Evolutionary conservation across 2,888 invertebrate genomes (phyloP).

Genomic region (Oxyscelio sp.): DNA sequence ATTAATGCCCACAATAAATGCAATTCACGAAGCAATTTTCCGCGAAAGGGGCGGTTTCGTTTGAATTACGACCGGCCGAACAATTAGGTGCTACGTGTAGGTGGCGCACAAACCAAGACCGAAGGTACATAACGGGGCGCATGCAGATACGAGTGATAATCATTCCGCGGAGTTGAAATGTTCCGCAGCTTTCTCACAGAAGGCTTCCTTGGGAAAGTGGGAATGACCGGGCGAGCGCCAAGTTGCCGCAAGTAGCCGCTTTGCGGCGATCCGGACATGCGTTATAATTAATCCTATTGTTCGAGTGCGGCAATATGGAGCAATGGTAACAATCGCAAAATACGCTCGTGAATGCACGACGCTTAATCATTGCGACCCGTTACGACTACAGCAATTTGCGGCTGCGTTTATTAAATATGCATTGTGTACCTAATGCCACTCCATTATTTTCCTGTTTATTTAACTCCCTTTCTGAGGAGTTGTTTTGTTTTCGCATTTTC

Average conservation of each 20-base stretch:
- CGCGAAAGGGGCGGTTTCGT: conserved; percentile 59
- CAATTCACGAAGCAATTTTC: conserved; percentile 32
- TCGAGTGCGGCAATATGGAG: conserved; percentile 78
- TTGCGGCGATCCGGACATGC: conserved; percentile 83
- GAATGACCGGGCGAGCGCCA: conserved; percentile 59
- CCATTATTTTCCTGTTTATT: conserved; percentile 63
- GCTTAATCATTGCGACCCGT: conserved; percentile 81
- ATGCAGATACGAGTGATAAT: conserved; percentile 65
- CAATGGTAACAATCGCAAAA: conserved; percentile 79
- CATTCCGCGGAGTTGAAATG: conserved; percentile 70
- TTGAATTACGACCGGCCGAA: conserved; percentile 54
- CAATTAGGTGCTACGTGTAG: conserved; percentile 46
- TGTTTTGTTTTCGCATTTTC: neutral
- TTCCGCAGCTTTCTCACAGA: conserved; percentile 69
- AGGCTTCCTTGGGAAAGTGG: conserved; percentile 66
- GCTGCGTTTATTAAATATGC: conserved; percentile 58
- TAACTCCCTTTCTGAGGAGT: conserved; percentile 2
- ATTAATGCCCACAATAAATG: conserved; percentile 57
- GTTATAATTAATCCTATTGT: conserved; percentile 87
- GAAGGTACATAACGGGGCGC: conserved; percentile 21
- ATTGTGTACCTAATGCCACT: conserved; percentile 51
- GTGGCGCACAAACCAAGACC: conserved; percentile 26
- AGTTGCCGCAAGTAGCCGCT: conserved; percentile 82
- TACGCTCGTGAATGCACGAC: conserved; percentile 75
- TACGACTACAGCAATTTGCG: conserved; percentile 60